Base-by-base conservation (phyloP, 2,888 invertebrate species). In the Ochropacha duplaris region DNA sequence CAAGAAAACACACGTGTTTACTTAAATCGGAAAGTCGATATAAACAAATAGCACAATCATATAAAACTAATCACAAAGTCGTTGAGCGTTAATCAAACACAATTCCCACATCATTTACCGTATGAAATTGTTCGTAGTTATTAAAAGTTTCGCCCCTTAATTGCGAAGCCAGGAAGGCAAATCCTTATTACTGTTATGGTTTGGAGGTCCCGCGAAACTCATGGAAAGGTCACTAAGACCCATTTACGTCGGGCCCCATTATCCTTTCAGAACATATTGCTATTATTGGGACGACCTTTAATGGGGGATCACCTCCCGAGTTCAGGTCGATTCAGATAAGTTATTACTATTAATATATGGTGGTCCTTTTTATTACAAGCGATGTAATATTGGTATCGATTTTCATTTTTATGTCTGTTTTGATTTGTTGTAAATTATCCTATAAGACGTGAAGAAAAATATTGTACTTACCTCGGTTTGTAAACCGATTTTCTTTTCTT, bases 61-160 rank as follows among this genome's bases (percentile, higher is more conserved):
- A 69, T 76, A 72, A 69, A 69, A 74, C 54, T 68, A 57, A 57
- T 66, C 57, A 66, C 57, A 64, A 68, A 65, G 62, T 60, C n/a
- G 19, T n/a, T 19, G 19, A 19, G 44, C 6, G 14, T 44, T 44
- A 44, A 44, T 61, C 24, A 50, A 65, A 65, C 72, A 72, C 66
- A 70, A 71, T 72, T 68, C 65, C 64, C 69, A 65, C 62, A 64
- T 69, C 62, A 67, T 57, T 64, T 61, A 65, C 72, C 72, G 74
- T 75, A 84, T 84, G 83, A 87, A 83, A 84, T 78, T 74, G 76
- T 78, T 78, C 64, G 56, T 59, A 76, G 84, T 88, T 88, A 88
- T 88, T 90, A 88, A 87, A 89, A 88, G 81, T 90, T 88, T 86
- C 74, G 60, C 74, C 85, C 86, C 84, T 81, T 88, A 88, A 90